A percentile compares a stretch with the other conserved stretches of the same genome.
phyloP scores from a whole-genome alignment of 37 sponge, comb jelly and placozoan species.

The Beroe ovata region DNA sequence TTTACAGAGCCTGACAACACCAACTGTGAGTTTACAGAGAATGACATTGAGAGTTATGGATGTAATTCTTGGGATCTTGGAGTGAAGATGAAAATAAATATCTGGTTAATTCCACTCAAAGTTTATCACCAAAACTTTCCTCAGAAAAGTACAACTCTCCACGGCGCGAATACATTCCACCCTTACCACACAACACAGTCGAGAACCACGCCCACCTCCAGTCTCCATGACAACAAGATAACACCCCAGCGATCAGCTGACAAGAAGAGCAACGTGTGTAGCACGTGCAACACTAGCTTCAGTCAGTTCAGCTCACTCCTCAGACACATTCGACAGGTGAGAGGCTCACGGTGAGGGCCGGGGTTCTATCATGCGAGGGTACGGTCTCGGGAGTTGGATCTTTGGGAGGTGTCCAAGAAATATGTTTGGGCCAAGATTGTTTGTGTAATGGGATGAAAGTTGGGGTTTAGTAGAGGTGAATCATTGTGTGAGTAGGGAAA shows the following conservation, averaged over 20 bases:
- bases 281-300: conserved; percentile 45
- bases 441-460: too few relatives aligned
- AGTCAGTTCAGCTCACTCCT: conserved; percentile 54
- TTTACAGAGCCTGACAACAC: background rate
- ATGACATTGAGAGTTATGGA: background rate
- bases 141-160: background rate
- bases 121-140: too few relatives aligned
- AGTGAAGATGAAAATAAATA: too few relatives aligned
- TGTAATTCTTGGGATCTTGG: too few relatives aligned
- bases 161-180: background rate
- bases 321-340: conserved; percentile 67
- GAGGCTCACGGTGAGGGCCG: too few relatives aligned
- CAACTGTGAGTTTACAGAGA: background rate
- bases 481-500: background rate
- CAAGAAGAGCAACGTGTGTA: conserved; percentile 52
- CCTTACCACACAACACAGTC: background rate
- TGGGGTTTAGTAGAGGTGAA: background rate
- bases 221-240: background rate
- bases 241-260: background rate
- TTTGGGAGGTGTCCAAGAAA: too few relatives aligned
- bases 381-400: too few relatives aligned
- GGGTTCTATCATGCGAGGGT: too few relatives aligned
- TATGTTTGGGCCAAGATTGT: too few relatives aligned
- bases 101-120: too few relatives aligned
- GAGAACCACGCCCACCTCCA: background rate